Conservation (phyloP, 2,797 vertebrate species). For the Heteromormyrus szaboi region DNA sequence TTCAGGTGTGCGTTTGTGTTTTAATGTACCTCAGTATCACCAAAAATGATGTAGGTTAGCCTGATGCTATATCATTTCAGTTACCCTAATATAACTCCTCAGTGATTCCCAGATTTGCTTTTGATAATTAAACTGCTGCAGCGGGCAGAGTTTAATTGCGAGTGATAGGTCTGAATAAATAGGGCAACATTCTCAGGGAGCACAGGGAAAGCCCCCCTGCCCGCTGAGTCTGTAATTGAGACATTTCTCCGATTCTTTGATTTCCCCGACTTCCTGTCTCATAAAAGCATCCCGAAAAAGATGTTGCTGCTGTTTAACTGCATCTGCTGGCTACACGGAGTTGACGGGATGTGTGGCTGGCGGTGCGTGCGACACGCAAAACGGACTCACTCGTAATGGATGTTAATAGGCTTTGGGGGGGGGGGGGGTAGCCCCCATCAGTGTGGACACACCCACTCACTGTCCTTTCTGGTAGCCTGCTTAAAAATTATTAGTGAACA, state of each 20-base stretch:
- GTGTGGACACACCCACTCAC: conserved; percentile 81
- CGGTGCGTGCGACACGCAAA: conserved; percentile 65
- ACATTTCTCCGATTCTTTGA: neutral
- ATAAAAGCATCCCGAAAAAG: neutral
- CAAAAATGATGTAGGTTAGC: neutral
- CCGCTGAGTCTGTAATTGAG: conserved; percentile 12
- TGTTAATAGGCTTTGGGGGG: conserved; percentile 71
- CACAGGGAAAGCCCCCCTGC: neutral
- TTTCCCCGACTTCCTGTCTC: conserved; percentile 4
- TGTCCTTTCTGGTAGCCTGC: conserved; percentile 43
- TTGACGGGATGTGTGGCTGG: conserved; percentile 67
- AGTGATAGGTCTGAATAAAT: conserved; percentile 1
- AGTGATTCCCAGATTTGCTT: neutral
- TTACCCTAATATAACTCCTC: neutral
- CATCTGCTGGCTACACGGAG: conserved; percentile 20
- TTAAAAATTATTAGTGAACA: conserved; percentile 71
- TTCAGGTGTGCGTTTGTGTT: neutral
- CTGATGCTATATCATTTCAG: neutral
- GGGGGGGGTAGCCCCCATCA: conserved; percentile 83
- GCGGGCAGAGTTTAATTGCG: neutral
- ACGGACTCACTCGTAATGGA: conserved; percentile 44
- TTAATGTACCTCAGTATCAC: neutral
- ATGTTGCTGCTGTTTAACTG: neutral
- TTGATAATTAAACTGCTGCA: neutral
- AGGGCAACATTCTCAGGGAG: conserved; percentile 1